Evolutionary conservation across 2,888 invertebrate species (phyloP), one percentile per base, ranked within the genome.

Genomic region (Phlogophora meticulosa): DNA sequence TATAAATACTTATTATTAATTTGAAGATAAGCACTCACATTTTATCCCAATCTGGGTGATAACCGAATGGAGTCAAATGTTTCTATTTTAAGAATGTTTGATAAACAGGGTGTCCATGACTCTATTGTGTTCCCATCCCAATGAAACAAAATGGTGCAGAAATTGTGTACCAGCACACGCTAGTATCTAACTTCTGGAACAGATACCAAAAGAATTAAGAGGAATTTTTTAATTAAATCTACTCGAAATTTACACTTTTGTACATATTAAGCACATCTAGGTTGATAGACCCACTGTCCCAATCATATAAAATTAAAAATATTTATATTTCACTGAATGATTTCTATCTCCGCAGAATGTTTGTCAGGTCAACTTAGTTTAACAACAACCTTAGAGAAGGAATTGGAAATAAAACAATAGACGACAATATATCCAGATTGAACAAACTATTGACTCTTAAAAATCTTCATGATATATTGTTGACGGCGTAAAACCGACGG

Each of bases 1-100:
- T 72, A 67, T 64, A 75, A 68, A 73, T 71, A 68, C 38, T 38
- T 61, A 67, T 42, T 9, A 40, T 64, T 52, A 38, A 43, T 42
- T 34, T 68, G 55, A 73, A 59, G 58, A 49, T 45, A 56, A 34
- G 24, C 3, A 9, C 15, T 46, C 13, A 15, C 13, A 22, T 4
- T 5, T 42, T 42, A 46, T 42, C 43, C 4, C 22, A 55, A 38
- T 43, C 10, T 59, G 40, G 3, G 20, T 17, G 32, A 3, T 20
- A 46, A 40, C 28, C 5, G 7, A 17, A 28, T 46, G 22, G 7
- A 40, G 1, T 20, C 11, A 28, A 28, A 1, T 4, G 13, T 10
- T 42, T 51, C 10, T 48, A 17, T 17, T 9, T 2, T 10, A 10
- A 15, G 2, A 13, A 13, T 32, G 3, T 34, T 34, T 7, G 15